A percentile compares a stretch with the other conserved stretches of the same genome.
Evolutionary conservation across 37 sponge, comb jelly and placozoan species (phyloP).

Genomic region (Halichondria panicea): DNA sequence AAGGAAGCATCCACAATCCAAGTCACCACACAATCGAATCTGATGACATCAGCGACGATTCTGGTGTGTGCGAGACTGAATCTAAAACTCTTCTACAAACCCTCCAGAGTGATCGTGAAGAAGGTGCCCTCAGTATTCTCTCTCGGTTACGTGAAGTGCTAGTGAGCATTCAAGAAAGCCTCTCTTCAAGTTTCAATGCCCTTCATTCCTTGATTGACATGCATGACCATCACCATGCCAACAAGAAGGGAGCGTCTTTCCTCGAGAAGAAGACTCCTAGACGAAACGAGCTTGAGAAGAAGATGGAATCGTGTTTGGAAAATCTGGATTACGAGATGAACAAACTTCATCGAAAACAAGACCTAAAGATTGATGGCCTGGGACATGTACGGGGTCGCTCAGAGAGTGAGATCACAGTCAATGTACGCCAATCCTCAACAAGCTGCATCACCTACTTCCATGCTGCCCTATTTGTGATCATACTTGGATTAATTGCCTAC

Average conservation of each 20-base stretch:
- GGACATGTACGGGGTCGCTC: background rate
- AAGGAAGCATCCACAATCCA: background rate
- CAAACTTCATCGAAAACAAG: background rate
- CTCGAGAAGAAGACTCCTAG: background rate
- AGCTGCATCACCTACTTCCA: conserved; percentile 6
- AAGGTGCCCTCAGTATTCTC: background rate
- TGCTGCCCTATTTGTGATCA: background rate
- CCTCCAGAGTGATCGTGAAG: background rate
- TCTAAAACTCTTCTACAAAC: background rate
- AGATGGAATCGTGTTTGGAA: background rate
- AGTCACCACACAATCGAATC: background rate
- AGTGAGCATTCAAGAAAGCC: background rate
- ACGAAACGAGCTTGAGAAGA: background rate
- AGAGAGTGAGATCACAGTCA: background rate
- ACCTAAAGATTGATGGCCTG: background rate
- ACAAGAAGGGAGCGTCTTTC: background rate
- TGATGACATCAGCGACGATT: background rate
- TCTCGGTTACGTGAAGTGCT: background rate
- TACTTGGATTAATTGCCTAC: background rate
- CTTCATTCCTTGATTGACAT: background rate
- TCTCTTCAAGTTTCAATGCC: background rate
- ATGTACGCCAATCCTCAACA: background rate
- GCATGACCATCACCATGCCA: background rate
- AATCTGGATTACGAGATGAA: background rate
- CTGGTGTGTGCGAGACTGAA: background rate